Conservation (phyloP, 2,888 invertebrate species). For the Scaptomyza flava region DNA sequence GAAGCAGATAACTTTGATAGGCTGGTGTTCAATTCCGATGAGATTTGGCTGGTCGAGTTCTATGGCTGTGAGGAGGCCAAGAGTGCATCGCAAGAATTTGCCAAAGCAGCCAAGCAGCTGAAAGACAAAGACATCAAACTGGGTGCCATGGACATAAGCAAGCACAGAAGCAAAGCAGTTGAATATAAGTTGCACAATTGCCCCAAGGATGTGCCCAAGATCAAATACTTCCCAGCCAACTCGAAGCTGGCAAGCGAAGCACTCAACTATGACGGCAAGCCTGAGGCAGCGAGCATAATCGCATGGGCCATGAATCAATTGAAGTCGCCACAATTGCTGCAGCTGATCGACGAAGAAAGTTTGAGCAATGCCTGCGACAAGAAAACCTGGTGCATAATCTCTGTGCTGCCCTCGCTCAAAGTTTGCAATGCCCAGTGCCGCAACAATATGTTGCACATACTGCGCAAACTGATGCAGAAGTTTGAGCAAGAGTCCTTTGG, state of each 20-base stretch:
- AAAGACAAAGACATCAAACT: not conserved
- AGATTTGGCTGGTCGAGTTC: slow-evolving; percentile 17
- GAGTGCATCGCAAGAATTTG: not conserved
- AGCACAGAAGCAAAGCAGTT: not conserved
- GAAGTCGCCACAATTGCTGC: not conserved
- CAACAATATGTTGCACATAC: not conserved
- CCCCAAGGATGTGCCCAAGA: not conserved
- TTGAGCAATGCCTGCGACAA: not conserved
- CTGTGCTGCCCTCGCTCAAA: slow-evolving; percentile 8
- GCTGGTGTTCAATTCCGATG: slow-evolving; percentile 8
- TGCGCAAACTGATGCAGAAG: not conserved
- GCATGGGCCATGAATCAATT: not conserved
- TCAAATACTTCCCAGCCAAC: slow-evolving; percentile 4
- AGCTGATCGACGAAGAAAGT: slow-evolving; percentile 2
- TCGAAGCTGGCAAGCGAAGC: not conserved
- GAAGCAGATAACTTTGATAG: not conserved
- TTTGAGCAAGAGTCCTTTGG: slow-evolving; percentile 4
- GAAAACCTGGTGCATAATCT: slow-evolving; percentile 16
- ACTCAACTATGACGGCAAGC: not conserved
- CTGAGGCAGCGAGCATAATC: not conserved
- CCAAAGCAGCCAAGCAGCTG: slow-evolving; percentile 3
- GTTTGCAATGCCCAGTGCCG: slow-evolving; percentile 18
- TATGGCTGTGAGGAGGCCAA: slow-evolving; percentile 5
- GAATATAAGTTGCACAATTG: not conserved
- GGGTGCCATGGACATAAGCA: slow-evolving; percentile 10